phyloP scores from a whole-genome alignment of 2,113 vertebrate species.

The Solea solea region DNA sequence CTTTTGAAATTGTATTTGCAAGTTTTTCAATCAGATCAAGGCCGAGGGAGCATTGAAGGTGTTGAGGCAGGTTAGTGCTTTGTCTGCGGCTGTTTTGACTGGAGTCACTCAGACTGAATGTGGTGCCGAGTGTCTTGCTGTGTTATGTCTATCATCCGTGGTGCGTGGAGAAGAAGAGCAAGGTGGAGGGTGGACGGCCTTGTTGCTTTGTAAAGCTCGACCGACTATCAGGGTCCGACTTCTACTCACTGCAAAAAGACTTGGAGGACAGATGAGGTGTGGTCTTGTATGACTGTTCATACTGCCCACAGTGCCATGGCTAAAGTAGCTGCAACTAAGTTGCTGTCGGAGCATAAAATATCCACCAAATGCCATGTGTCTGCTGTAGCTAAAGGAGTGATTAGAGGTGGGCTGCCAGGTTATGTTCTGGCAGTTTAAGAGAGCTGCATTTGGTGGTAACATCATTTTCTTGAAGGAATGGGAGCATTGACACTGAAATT shows the following conservation, averaged over 20 bases:
- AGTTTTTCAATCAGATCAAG: conserved; percentile 24
- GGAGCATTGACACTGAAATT: conserved; percentile 29
- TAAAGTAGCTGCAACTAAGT: conserved; percentile 36
- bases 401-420: conserved; percentile 24
- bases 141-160: conserved; percentile 62
- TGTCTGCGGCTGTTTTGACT: conserved; percentile 64
- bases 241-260: conserved; percentile 4
- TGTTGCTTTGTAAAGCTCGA: conserved; percentile 18
- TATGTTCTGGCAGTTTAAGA: conserved; percentile 34
- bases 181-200: not conserved
- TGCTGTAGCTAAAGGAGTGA: conserved; percentile 14
- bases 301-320: conserved; percentile 3
- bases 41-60: conserved; percentile 18
- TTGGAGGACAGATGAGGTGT: conserved; percentile 38
- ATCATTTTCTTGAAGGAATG: conserved; percentile 21
- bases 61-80: conserved; percentile 28
- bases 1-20: not conserved
- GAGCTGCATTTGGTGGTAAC: conserved; percentile 45
- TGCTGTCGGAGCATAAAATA: conserved; percentile 40
- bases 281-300: conserved; percentile 24
- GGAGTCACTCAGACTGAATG: conserved; percentile 25
- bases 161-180: conserved; percentile 16
- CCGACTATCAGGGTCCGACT: not conserved
- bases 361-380: conserved; percentile 40
- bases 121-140: conserved; percentile 5